A percentile compares a stretch with the other conserved stretches of the same genome.
Conservation (phyloP, 2,888 invertebrate genomes). For the Penaeus monodon region DNA sequence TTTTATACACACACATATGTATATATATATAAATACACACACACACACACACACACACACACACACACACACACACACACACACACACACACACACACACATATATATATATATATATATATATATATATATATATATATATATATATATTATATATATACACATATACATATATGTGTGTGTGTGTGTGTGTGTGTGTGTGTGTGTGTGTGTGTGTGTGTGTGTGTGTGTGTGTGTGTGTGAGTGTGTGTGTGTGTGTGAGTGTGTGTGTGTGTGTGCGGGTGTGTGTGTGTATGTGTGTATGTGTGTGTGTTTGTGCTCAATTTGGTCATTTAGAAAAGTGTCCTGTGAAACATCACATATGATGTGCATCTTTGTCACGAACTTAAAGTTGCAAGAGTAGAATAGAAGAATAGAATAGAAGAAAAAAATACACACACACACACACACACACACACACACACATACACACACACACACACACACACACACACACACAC, state of each 20-base stretch:
- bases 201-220: not conserved
- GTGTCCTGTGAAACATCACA: no score
- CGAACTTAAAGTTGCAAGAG: no score
- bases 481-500: not conserved
- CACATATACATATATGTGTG: not conserved
- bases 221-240: not conserved
- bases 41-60: not conserved
- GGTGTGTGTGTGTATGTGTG: not conserved
- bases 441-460: not conserved
- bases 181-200: not conserved
- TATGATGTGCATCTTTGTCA: not conserved
- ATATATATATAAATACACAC: not conserved
- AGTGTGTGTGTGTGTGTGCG: not conserved
- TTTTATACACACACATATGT: not conserved
- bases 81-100: constrained; percentile 2
- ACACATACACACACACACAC: not conserved
- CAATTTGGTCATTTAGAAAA: no score
- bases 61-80: not conserved
- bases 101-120: constrained; percentile 10
- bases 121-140: constrained; percentile 4
- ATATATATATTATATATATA: not conserved
- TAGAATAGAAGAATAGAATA: no score
- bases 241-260: not conserved
- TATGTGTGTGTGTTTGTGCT: not conserved
- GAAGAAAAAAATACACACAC: not conserved